Conservation (phyloP, 2,797 vertebrate genomes). For the Lycodopsis pacificus region DNA sequence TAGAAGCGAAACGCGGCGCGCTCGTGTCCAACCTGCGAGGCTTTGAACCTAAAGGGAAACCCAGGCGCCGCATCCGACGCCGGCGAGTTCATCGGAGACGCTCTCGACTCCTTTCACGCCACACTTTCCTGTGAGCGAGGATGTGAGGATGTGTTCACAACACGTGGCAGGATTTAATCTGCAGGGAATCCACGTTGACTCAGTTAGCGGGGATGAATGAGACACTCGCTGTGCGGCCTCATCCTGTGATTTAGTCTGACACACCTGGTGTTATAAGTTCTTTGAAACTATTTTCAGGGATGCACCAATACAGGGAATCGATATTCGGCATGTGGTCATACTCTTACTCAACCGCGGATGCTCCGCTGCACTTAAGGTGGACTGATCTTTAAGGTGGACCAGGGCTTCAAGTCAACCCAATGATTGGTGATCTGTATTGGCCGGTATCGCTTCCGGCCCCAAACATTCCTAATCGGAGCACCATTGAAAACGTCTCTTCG, state of each 20-base stretch:
- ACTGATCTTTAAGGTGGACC: no score
- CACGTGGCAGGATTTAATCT: constrained; percentile 10
- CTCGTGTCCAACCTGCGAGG: background rate
- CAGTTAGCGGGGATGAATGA: constrained; percentile 21
- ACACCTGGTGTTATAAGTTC: background rate
- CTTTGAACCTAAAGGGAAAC: constrained; percentile 18
- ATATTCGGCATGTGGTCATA: no score
- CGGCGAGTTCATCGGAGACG: background rate
- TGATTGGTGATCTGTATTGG: no score
- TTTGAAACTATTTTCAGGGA: no score
- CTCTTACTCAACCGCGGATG: no score
- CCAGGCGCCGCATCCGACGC: constrained; percentile 19
- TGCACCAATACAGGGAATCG: no score
- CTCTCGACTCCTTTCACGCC: constrained; percentile 15
- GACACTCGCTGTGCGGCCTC: background rate
- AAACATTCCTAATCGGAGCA: background rate
- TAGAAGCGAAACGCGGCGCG: background rate
- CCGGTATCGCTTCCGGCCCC: no score
- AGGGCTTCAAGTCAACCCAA: no score
- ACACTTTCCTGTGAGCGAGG: constrained; percentile 18
- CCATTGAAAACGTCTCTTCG: background rate
- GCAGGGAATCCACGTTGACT: constrained; percentile 29
- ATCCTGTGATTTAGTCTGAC: constrained; percentile 2
- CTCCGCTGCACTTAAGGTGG: no score
- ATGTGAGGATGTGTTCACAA: background rate